These are phyloP conservation scores for Bathynomus jamesi DNA, from an alignment of 1,140 invertebrate genomes.

Conservation along the genomic window DNA sequence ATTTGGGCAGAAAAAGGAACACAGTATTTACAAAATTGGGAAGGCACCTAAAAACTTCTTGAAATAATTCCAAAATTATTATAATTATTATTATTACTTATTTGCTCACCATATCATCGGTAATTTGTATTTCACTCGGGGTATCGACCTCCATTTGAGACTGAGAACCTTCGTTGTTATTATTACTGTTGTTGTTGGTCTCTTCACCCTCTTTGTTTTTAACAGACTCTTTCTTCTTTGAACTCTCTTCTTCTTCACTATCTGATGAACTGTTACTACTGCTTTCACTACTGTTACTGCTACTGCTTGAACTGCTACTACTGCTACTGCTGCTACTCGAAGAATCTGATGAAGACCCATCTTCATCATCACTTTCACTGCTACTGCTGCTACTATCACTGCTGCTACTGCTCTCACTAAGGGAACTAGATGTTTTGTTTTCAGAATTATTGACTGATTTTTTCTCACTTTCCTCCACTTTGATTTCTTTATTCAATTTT, in stretches of 20 bases:
- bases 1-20: no score
- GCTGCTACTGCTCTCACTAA: not conserved
- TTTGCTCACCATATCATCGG: not conserved
- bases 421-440: no score
- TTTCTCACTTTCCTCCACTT: no score
- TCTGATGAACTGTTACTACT: not conserved
- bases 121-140: not conserved
- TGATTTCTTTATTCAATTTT: no score
- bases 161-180: not conserved
- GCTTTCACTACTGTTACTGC: not conserved
- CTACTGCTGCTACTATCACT: not conserved
- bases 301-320: not conserved
- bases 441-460: no score
- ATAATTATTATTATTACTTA: not conserved
- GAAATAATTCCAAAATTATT: no score
- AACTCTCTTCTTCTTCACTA: not conserved
- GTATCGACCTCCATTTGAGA: not conserved
- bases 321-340: not conserved
- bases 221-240: not conserved
- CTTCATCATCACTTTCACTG: not conserved
- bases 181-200: not conserved
- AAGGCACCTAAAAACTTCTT: no score
- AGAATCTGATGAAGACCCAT: not conserved
- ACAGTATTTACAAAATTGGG: no score
- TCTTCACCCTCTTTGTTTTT: not conserved